These are phyloP conservation scores for Drosophila ananassae DNA, from an alignment of 1,140 invertebrate genomes.

Conservation along the genomic window DNA sequence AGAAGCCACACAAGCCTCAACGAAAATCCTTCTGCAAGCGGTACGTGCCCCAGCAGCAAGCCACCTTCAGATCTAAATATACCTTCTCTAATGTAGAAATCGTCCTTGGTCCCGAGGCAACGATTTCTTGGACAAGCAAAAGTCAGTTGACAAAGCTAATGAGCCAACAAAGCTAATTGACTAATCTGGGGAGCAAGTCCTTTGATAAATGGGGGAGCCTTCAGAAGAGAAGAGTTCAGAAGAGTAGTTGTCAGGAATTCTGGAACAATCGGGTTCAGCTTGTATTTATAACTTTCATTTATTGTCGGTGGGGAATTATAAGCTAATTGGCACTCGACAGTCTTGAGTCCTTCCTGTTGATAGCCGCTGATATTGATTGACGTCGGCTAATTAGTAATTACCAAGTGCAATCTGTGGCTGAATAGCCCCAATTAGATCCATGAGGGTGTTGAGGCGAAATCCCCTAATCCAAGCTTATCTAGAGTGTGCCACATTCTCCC, in stretches of 20 bases:
- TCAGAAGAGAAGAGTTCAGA: too few species aligned
- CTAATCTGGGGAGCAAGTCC: background rate
- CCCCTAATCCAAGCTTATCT: conserved; percentile 31
- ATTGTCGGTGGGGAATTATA: background rate
- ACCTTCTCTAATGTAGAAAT: background rate
- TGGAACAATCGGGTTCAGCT: too few species aligned
- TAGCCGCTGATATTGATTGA: conserved; percentile 11
- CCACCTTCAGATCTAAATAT: background rate
- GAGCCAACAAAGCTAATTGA: conserved; percentile 20
- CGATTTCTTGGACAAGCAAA: conserved; percentile 37
- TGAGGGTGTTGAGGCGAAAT: background rate
- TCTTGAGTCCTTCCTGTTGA: conserved; percentile 9
- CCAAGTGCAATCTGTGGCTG: background rate
- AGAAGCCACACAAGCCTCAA: conserved; percentile 2
- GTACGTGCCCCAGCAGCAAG: conserved; percentile 35
- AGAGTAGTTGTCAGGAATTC: too few species aligned
- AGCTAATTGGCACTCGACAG: background rate
- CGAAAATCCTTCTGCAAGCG: conserved; percentile 20
- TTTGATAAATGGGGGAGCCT: background rate
- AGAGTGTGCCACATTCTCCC: conserved; percentile 6
- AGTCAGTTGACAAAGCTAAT: conserved; percentile 14
- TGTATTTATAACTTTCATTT: background rate
- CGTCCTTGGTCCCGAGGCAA: background rate
- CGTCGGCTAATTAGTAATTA: background rate
- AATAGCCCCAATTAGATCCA: background rate